A percentile compares a stretch with the other conserved stretches of the same genome.
Conservation (phyloP, 2,888 invertebrate genomes). For the Caenorhabditis doughertyi region DNA sequence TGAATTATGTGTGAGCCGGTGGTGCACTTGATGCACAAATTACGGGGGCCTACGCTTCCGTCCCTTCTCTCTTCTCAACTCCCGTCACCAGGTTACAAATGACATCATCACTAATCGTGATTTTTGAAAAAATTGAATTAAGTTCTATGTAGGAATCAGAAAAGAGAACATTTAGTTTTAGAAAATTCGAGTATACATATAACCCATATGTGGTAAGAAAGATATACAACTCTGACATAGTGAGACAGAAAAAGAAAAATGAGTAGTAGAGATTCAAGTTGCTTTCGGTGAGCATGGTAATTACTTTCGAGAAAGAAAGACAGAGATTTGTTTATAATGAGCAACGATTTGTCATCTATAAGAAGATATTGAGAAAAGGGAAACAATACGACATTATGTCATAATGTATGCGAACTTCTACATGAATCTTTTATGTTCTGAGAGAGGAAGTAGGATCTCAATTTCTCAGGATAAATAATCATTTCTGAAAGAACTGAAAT, state of each 20-base stretch:
- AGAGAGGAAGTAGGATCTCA: background rate
- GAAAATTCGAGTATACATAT: background rate
- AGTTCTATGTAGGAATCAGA: background rate
- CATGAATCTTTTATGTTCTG: constrained; percentile 1
- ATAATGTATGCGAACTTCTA: constrained; percentile 4
- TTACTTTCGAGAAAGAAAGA: constrained; percentile 3
- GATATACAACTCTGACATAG: background rate
- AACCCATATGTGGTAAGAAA: too few relatives aligned
- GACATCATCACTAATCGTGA: constrained; percentile 17
- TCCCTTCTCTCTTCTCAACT: background rate
- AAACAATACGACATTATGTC: background rate
- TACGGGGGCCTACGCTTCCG: constrained; percentile 32
- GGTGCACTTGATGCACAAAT: constrained; percentile 52
- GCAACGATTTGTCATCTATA: constrained; percentile 17
- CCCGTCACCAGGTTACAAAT: constrained; percentile 39
- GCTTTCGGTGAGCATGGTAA: constrained; percentile 43
- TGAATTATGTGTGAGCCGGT: constrained; percentile 48
- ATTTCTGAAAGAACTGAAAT: too few relatives aligned
- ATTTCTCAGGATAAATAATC: background rate
- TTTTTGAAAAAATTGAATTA: background rate
- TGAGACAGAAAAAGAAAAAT: background rate
- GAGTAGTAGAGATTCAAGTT: constrained; percentile 20
- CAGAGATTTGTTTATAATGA: constrained; percentile 21
- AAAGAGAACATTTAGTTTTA: background rate
- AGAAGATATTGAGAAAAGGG: background rate